Percentiles rank a stretch among this genome's conserved stretches.
phyloP scores from a whole-genome alignment of 1,140 invertebrate genomes.

The Psix sp. region DNA sequence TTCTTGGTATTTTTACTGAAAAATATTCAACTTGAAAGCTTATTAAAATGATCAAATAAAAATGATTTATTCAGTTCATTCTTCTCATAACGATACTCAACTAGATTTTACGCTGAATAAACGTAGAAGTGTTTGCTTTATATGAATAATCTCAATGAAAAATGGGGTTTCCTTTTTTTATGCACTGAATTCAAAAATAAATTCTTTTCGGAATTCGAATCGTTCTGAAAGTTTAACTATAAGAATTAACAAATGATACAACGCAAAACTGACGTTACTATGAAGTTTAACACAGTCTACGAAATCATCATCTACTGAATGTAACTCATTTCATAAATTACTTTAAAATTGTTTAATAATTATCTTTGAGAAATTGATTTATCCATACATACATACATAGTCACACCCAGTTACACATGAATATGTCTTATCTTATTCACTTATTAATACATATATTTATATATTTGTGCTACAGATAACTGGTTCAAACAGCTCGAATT shows the following conservation, averaged over 20 bases:
- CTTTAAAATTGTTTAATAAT: background rate
- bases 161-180: background rate
- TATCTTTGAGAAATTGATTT: background rate
- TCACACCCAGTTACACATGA: conserved; percentile 5
- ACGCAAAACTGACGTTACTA: no score
- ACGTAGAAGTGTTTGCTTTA: background rate
- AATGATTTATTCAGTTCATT: no score
- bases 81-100: background rate
- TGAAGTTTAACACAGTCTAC: background rate
- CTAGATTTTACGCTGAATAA: background rate
- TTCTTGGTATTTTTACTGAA: no score
- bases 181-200: background rate
- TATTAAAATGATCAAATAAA: no score
- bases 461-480: conserved; percentile 18
- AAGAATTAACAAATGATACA: no score
- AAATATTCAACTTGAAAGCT: background rate
- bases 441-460: conserved; percentile 19
- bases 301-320: background rate
- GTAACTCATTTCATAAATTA: background rate
- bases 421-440: conserved; percentile 13
- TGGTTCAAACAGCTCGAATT: conserved; percentile 29
- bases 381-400: background rate
- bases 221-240: background rate
- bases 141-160: background rate
- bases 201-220: background rate